phyloP scores from a whole-genome alignment of 2,797 vertebrate species.

The Crenuchus spilurus region DNA sequence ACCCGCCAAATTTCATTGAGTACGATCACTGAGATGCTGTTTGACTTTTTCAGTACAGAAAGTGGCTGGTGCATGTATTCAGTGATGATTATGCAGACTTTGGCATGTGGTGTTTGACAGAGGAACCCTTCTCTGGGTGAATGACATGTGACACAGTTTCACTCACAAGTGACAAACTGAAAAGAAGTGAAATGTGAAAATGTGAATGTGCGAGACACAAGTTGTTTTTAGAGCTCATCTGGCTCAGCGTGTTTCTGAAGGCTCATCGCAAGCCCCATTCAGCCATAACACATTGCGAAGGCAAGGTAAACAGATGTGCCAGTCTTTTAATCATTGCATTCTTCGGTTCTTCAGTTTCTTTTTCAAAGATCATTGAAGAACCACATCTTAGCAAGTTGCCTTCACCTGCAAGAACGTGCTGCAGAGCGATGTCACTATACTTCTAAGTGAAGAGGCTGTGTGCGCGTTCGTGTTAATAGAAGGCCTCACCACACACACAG shows the following conservation, averaged over 20 bases:
- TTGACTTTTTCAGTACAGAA: no score
- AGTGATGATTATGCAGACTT: conserved; percentile 13
- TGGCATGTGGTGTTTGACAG: conserved; percentile 30
- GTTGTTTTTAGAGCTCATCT: background rate
- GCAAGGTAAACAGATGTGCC: no score
- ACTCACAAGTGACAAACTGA: conserved; percentile 22
- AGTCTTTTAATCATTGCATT: conserved; percentile 5
- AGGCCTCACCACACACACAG: conserved; percentile 67
- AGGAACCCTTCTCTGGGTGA: conserved; percentile 31
- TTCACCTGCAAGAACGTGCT: conserved; percentile 10
- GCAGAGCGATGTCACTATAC: conserved; percentile 8
- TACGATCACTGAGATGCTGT: background rate
- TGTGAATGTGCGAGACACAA: background rate
- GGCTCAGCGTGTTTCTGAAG: background rate
- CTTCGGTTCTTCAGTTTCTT: no score
- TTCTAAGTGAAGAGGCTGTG: conserved; percentile 42
- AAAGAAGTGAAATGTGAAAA: background rate
- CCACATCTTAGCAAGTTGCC: background rate
- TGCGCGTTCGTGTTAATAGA: conserved; percentile 60
- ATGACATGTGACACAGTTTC: conserved; percentile 8
- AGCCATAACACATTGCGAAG: background rate
- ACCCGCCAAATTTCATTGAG: background rate
- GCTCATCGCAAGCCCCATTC: background rate
- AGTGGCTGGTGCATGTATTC: no score
- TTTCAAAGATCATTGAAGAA: background rate